A percentile compares a stretch with the other conserved stretches of the same genome.
Conservation (phyloP, 2,113 vertebrate species). For the Anolis carolinensis region DNA sequence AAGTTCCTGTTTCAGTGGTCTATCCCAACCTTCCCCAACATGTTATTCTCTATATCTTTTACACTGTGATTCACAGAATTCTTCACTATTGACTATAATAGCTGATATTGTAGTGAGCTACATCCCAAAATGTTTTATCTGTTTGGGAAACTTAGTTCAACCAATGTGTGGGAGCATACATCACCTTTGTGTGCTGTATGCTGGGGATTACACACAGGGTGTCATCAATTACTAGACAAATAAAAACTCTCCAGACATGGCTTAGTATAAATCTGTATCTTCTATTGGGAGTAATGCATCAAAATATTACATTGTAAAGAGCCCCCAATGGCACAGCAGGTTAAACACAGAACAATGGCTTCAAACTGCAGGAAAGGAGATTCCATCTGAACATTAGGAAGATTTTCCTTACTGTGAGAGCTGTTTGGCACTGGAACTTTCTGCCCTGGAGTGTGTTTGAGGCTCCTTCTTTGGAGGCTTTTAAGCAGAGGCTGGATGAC, state of each 20-base stretch:
- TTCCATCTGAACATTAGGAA: no score
- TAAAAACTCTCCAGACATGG: background rate
- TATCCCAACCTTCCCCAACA: background rate
- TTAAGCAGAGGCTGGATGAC: no score
- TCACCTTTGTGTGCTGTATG: background rate
- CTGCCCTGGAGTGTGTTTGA: no score
- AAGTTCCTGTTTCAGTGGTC: background rate
- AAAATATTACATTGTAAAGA: no score
- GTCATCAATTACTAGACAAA: background rate
- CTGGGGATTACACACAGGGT: no score
- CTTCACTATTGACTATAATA: background rate
- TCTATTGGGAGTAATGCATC: no score
- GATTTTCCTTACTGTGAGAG: no score
- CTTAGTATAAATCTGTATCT: background rate
- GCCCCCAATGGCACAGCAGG: no score
- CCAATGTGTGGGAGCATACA: background rate
- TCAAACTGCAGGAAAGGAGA: no score
- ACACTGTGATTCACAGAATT: background rate
- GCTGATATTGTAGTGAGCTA: background rate
- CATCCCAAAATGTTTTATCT: background rate
- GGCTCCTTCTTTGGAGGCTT: no score
- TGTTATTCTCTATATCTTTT: background rate
- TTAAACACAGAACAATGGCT: no score
- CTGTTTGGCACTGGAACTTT: no score
- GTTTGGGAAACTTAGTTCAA: background rate